Conservation (phyloP, 2,888 invertebrate species). For the Pandemis heparana region DNA sequence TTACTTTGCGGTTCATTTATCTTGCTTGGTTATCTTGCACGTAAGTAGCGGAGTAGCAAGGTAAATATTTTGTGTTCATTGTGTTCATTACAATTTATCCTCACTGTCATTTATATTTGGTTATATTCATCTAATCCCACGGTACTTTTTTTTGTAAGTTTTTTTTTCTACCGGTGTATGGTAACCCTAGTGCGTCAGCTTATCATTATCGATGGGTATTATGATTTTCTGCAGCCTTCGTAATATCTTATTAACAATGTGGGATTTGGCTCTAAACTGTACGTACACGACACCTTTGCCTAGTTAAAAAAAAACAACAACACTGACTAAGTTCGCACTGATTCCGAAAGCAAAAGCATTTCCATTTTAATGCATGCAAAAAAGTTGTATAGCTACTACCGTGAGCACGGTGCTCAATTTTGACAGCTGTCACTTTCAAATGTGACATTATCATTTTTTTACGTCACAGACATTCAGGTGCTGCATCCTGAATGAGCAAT, state of each 20-base stretch:
- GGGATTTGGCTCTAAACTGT: conserved; percentile 34
- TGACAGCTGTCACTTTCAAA: conserved; percentile 53
- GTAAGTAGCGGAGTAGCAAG: background rate
- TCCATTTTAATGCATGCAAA: background rate
- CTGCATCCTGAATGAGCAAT: conserved; percentile 57
- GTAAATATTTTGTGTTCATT: too few species aligned
- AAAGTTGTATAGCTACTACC: background rate
- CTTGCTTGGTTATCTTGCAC: too few species aligned
- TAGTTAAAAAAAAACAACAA: background rate
- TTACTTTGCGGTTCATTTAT: too few species aligned
- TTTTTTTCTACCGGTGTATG: conserved; percentile 4
- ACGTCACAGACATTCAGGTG: conserved; percentile 40
- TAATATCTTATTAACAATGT: conserved; percentile 37
- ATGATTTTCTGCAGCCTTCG: conserved; percentile 44
- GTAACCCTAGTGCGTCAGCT: conserved; percentile 42
- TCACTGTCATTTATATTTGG: background rate
- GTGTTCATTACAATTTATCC: background rate
- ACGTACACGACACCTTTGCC: conserved; percentile 14
- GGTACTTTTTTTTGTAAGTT: background rate
- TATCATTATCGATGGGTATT: conserved; percentile 47
- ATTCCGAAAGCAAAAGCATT: background rate
- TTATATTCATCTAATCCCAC: background rate
- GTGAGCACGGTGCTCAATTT: conserved; percentile 47
- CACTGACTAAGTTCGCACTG: background rate
- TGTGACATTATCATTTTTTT: conserved; percentile 39